Conservation (phyloP, 2,888 invertebrate species). For the Yponomeuta cagnagella region DNA sequence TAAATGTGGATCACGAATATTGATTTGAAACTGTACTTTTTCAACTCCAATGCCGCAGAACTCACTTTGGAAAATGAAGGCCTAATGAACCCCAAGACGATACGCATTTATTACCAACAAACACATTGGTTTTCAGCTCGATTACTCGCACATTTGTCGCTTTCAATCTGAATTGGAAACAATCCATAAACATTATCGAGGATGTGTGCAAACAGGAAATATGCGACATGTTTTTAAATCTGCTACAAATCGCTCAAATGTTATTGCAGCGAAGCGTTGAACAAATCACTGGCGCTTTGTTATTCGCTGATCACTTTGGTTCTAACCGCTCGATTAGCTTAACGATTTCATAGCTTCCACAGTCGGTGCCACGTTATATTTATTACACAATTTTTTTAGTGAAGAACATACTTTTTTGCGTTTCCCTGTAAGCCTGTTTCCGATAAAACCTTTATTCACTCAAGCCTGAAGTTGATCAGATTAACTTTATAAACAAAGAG, state of each 20-base stretch:
- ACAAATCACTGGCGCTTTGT: constrained; percentile 40
- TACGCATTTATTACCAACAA: neutral
- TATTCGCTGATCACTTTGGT: constrained; percentile 34
- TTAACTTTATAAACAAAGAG: neutral
- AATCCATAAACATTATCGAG: constrained; percentile 62
- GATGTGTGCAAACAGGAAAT: constrained; percentile 53
- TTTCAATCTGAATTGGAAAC: constrained; percentile 60
- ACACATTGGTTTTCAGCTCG: constrained; percentile 37
- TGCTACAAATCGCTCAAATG: constrained; percentile 56
- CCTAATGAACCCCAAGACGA: neutral
- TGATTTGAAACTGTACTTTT: no score
- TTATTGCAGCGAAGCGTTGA: constrained; percentile 37
- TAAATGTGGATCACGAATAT: no score
- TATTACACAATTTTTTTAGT: constrained; percentile 15
- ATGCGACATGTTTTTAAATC: constrained; percentile 61
- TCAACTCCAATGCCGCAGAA: no score
- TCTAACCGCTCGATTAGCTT: constrained; percentile 21
- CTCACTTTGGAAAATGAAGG: neutral
- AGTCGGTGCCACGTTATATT: constrained; percentile 15
- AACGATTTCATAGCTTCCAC: constrained; percentile 11
- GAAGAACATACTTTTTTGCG: neutral
- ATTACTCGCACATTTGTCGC: constrained; percentile 35
- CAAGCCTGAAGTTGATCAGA: neutral
- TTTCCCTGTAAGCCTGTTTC: neutral
- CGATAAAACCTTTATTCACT: neutral